Base-by-base conservation (phyloP, 2,113 vertebrate genomes). In the Acanthisitta chloris region DNA sequence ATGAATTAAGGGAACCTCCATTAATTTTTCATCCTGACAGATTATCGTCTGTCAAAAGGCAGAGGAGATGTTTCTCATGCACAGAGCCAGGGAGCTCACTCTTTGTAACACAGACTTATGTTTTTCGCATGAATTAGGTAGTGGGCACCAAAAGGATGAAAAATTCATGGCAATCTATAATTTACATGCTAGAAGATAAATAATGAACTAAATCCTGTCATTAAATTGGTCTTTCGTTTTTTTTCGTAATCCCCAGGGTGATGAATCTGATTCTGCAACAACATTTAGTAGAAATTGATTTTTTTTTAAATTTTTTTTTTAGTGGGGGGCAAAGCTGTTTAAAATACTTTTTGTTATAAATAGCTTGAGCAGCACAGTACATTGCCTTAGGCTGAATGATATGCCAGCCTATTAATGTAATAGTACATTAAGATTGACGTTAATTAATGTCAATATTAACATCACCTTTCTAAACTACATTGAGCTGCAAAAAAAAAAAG, bases 11-110 rank as follows among this genome's bases (percentile, higher is more conserved):
- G 97, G 96, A 97, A 95, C 95, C 65, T 94, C 96, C 96, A 97
- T 98, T 98, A 98, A 98, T 98, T 98, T 98, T 98, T 98, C 98
- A 98, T 98, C 98, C 94, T 99, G 98, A 98, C 98, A 98, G 97
- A 98, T 98, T 98, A 98, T 98, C 91, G 52, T 98, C 97, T 96
- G 83, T 98, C 98, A 97, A 92, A 97, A 98, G 97, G 95, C 97
- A 97, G 97, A 97, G 97, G 97, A 98, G 97, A 95, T 94, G 95
- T 93, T 97, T 96, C 96, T 92, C 92, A 25, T 97, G 91, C 96
- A 91, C 94, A 97, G 97, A 98, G 96, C 97, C 86, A 85, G 86
- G 96, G 97, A 98, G 92, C 96, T 97, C 66, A 70, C 96, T 98
- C 97, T 97, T 97, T 98, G 94, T 97, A 97, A 96, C 92, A 77